Base-by-base conservation (phyloP, 2,797 vertebrate species). In the Apogon hyalosoma region DNA sequence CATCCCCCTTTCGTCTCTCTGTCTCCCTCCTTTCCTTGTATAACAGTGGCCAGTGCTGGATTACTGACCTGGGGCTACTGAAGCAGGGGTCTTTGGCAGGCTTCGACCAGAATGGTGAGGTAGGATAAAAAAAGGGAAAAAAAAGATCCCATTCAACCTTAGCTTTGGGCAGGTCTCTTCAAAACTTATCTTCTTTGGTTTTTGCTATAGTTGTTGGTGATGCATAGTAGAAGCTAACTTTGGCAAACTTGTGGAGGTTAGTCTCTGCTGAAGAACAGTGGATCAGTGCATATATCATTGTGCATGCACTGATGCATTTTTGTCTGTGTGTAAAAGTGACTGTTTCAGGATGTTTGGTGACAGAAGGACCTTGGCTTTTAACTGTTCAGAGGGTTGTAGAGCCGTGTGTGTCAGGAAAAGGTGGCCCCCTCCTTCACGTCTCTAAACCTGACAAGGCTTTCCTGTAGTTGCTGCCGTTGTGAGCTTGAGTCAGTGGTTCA, bases 51-150 rank as follows among this genome's bases (percentile, higher is more conserved):
- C 80, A 80, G 91, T 87, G 80, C 86, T 88, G 93, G 93, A 93
- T 91, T 91, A 93, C 84, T 79, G 51, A 87, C 3, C 54, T 89
- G 81, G 83, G 65, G 82, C 72, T 71, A 75, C 79, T 82, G 74
- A 88, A 86, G 72, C 79, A 60, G 75, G 85, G 77, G 14, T 73
- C 77, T 82, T 84, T 83, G 84, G 75, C 83, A 85, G 88, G 84
- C 87, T 92, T 83, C 59, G 57, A 79, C 87, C 87, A 94, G 82
- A 90, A 95, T 95, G 95, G 94, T 95, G 93, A 94, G 94, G 93
- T 95, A 95, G 94, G 89, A 71, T 76, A 79, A 53, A 77, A 77
- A 33, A 33, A n/a, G n/a, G 21, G 21, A 53, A 77, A 75, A 33
- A 33, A 33, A 64, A 69, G 1, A 71, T 67, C 62, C 62, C 64